phyloP scores from a whole-genome alignment of 2,888 invertebrate genomes.

The Spilosoma lubricipeda region DNA sequence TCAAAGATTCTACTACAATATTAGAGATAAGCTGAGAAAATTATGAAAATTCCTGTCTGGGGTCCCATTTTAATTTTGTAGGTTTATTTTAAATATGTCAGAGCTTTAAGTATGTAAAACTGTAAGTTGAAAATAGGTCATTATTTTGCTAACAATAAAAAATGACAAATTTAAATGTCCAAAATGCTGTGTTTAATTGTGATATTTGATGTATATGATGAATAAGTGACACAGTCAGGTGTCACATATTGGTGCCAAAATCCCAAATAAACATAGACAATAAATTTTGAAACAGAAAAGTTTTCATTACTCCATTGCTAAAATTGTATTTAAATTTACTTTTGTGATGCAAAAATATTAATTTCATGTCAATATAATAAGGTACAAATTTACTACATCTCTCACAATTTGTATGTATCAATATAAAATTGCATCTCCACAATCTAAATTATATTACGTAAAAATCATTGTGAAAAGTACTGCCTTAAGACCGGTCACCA shows the following conservation, averaged over 20 bases:
- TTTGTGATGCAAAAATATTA: slow-evolving; percentile 26
- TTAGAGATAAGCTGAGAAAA: neutral
- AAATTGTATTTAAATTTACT: slow-evolving; percentile 25
- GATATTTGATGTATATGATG: neutral
- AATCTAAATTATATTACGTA: slow-evolving; percentile 24
- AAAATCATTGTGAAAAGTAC: slow-evolving; percentile 31
- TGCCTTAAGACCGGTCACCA: slow-evolving; percentile 50
- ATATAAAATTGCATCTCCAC: slow-evolving; percentile 30
- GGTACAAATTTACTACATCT: neutral
- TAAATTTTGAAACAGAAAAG: slow-evolving; percentile 28
- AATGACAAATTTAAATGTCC: slow-evolving; percentile 5
- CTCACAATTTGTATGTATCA: neutral
- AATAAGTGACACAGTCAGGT: neutral
- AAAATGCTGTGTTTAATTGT: neutral
- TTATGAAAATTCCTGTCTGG: neutral
- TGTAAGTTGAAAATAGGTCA: slow-evolving; percentile 1
- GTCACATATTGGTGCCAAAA: slow-evolving; percentile 2
- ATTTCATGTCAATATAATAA: neutral
- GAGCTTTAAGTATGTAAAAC: slow-evolving; percentile 3
- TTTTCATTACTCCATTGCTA: slow-evolving; percentile 25
- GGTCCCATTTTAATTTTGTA: neutral
- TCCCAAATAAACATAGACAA: slow-evolving; percentile 30
- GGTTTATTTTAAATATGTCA: neutral
- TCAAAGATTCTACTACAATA: neutral
- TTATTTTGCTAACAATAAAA: neutral